phyloP scores from a whole-genome alignment of 2,797 vertebrate genomes.

The Gymnothorax javanicus region DNA sequence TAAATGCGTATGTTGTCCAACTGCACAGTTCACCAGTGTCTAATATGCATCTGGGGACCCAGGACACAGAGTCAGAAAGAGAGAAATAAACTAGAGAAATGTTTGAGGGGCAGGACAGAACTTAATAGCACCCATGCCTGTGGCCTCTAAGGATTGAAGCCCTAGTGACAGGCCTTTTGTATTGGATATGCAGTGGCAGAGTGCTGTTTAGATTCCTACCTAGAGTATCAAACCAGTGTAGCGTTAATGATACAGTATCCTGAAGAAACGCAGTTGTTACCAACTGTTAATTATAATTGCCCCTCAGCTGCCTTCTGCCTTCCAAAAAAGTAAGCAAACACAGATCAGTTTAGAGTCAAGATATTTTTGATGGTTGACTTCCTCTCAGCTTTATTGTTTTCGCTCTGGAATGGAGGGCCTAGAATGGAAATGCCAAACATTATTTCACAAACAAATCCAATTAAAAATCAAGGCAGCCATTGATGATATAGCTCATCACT shows the following conservation, averaged over 20 bases:
- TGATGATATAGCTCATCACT: background rate
- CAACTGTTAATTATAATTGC: conserved; percentile 69
- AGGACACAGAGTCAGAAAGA: background rate
- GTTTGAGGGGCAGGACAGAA: no score
- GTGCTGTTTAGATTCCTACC: conserved; percentile 46
- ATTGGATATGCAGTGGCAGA: background rate
- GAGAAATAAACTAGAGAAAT: background rate
- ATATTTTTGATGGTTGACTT: conserved; percentile 43
- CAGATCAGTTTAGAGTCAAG: conserved; percentile 27
- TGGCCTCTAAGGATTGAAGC: background rate
- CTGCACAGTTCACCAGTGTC: background rate
- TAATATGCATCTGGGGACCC: background rate
- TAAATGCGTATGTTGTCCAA: background rate
- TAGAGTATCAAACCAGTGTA: conserved; percentile 49
- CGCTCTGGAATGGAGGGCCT: background rate
- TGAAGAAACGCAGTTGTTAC: conserved; percentile 52
- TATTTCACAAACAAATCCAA: conserved; percentile 9
- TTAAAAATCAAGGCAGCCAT: background rate
- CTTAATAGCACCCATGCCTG: background rate
- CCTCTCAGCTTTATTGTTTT: conserved; percentile 38
- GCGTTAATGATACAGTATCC: conserved; percentile 63
- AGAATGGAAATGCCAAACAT: conserved; percentile 9
- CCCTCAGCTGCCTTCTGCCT: conserved; percentile 57
- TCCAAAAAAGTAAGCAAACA: conserved; percentile 46
- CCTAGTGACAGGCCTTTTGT: background rate